Evolutionary conservation across 2,797 vertebrate species (phyloP), one percentile per base, ranked within the genome.

Genomic region (Chaunax sp.): DNA sequence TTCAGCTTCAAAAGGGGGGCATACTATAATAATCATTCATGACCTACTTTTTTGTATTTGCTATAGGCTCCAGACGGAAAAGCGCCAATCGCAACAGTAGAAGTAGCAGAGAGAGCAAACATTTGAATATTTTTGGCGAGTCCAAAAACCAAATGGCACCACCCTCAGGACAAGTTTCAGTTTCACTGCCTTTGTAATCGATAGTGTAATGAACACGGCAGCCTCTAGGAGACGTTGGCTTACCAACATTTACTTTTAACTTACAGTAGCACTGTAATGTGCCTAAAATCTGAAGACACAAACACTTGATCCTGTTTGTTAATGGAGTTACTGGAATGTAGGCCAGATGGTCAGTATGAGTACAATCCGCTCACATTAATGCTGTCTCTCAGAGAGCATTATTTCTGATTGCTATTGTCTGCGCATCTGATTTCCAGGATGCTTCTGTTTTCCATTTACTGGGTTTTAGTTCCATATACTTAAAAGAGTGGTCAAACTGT

Each of bases 331-430:
- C 38, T 59, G 33, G 11, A 44, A 46, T 28, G 20, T 35, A 9
- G 18, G 26, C 20, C 33, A 60, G 18, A 46, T 40, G 23, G 41
- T 64, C 40, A 50, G 43, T 33, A 20, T 37, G 20, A 58, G 20
- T 55, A 49, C 19, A 40, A 7, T 60, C 37, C 8, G 6, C 55
- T 68, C 22, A 60, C 53, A 43, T 62, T 6, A 72, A 57, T 43
- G 35, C 18, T 22, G 55, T 65, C 20, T 23, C 9, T 55, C 13
- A 15, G 37, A 45, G 30, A 33, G 41, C 46, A 15, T 33, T 18
- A 13, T 64, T 41, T 22, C 53, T 26, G 25, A 23, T 41, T 44
- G 12, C 2, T 33, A 10, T 46, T 40, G n/a, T 44, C 9, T 11
- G 19, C 49, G 54, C 37, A 7, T 33, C 20, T 25, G 1, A 11